Percentiles rank a stretch among this genome's conserved stretches.
Evolutionary conservation across 2,888 invertebrate species (phyloP).

Genomic region (Sialis lutaria): DNA sequence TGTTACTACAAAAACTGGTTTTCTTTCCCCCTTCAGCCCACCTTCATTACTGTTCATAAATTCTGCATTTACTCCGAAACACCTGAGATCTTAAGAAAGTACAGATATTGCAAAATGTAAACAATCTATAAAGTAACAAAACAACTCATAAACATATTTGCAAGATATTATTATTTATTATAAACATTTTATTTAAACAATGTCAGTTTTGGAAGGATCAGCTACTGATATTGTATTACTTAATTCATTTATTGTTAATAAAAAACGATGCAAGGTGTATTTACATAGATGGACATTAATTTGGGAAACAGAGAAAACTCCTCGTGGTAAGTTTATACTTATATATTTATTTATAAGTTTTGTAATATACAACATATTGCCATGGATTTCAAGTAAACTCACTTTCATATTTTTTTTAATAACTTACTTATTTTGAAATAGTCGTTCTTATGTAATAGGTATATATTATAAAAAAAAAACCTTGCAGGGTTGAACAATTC

Average conservation of each 20-base stretch:
- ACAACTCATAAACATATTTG: too few relatives aligned
- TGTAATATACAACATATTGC: background rate
- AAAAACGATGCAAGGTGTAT: slow-evolving; percentile 41
- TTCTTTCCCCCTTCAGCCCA: too few relatives aligned
- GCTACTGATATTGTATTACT: slow-evolving; percentile 21
- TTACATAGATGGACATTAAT: slow-evolving; percentile 41
- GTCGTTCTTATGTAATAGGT: too few relatives aligned
- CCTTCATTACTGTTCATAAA: too few relatives aligned
- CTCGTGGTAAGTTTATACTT: slow-evolving; percentile 28
- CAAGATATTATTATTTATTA: too few relatives aligned
- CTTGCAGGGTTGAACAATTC: background rate
- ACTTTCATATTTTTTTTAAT: background rate
- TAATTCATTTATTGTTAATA: slow-evolving; percentile 39
- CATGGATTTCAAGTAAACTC: background rate
- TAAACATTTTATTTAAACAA: background rate
- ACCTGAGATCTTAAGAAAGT: too few relatives aligned
- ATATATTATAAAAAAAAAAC: background rate
- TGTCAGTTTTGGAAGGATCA: background rate
- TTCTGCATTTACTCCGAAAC: too few relatives aligned
- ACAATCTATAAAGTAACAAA: too few relatives aligned
- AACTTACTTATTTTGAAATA: background rate
- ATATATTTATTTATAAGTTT: background rate
- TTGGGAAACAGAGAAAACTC: slow-evolving; percentile 41
- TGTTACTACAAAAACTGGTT: too few relatives aligned
- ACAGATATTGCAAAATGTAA: too few relatives aligned